Evolutionary conservation across 2,888 invertebrate genomes (phyloP), one percentile per base, ranked within the genome.

Genomic region (Apodemia arnacis): DNA sequence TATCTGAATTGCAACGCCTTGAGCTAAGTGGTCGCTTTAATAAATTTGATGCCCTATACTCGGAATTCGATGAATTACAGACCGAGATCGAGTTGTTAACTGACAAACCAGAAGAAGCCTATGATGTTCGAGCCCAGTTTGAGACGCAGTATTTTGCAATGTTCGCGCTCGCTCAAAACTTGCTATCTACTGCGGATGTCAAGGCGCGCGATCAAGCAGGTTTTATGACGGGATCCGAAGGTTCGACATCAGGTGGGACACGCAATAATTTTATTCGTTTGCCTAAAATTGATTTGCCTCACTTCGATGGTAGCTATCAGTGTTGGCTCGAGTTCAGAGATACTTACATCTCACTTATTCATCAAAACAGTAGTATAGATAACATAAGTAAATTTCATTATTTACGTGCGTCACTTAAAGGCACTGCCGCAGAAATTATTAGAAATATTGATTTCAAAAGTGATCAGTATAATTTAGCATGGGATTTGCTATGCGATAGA

Each of bases 41-140:
- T 31, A 76, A 76, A 54, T 54, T 59, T 31, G 54, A 76, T 76
- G 24, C 59, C 21, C 49, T 76, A 54, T 76, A 31, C 31, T 18
- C 34, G 8, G 27, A 27, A 13, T 76, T 76, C 54, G 78, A 78
- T 66, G 59, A 78, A 78, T 78, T 66, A n/a, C 78, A 78, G 69
- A 38, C 27, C 0, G 66, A 66, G 31, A 66, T 69, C 21, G 63
- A 78, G 41, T 15, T 27, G 49, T 31, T 76, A 41, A 27, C 59
- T 13, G 59, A 76, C 27, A 31, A 76, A 54, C 10, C n/a, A 18
- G 59, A 76, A 21, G 49, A 75, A 13, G 76, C 63, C 24, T 63
- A 63, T 24, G 63, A n/a, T 2, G n/a, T n/a, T n/a, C 63, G 63
- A 10, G 63, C n/a, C 21, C 24, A n/a, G 7, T 63, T 63, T 13